Evolutionary conservation across 2,888 invertebrate genomes (phyloP), one percentile per base, ranked within the genome.

Genomic region (Orchesellides sinensis): DNA sequence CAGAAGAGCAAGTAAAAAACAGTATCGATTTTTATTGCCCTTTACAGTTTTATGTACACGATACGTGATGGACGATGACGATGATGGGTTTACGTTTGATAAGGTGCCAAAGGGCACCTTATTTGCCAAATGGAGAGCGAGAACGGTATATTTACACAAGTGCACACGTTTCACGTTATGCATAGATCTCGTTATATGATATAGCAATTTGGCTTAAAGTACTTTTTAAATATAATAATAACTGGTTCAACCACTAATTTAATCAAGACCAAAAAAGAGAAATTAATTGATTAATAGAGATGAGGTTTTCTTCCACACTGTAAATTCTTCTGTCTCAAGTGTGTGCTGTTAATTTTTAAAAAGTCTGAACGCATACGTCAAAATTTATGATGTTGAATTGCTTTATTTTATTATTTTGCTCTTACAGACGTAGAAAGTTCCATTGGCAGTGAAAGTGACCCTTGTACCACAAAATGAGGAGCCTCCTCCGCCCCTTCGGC

Each of bases 341-440:
- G n/a, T n/a, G n/a, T n/a, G n/a, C n/a, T n/a, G n/a, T n/a, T n/a
- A n/a, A n/a, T n/a, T n/a, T n/a, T n/a, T n/a, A n/a, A n/a, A n/a
- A n/a, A n/a, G n/a, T n/a, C n/a, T n/a, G n/a, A n/a, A n/a, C n/a
- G n/a, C n/a, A n/a, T n/a, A n/a, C n/a, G n/a, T n/a, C n/a, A n/a
- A n/a, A n/a, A n/a, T n/a, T n/a, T n/a, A n/a, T n/a, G n/a, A n/a
- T n/a, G n/a, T n/a, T n/a, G n/a, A n/a, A n/a, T n/a, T n/a, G n/a
- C n/a, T n/a, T n/a, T n/a, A n/a, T n/a, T n/a, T n/a, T n/a, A n/a
- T n/a, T n/a, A n/a, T n/a, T n/a, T n/a, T n/a, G n/a, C n/a, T 47
- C 88, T 88, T 86, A 88, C 88, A 88, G 23, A 88, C 84, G 68
- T 85, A 88, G 78, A 88, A 88, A 52, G 88, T 88, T 45, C 86